Conservation (phyloP, 2,888 invertebrate genomes). For the Eutolmus rufibarbis region DNA sequence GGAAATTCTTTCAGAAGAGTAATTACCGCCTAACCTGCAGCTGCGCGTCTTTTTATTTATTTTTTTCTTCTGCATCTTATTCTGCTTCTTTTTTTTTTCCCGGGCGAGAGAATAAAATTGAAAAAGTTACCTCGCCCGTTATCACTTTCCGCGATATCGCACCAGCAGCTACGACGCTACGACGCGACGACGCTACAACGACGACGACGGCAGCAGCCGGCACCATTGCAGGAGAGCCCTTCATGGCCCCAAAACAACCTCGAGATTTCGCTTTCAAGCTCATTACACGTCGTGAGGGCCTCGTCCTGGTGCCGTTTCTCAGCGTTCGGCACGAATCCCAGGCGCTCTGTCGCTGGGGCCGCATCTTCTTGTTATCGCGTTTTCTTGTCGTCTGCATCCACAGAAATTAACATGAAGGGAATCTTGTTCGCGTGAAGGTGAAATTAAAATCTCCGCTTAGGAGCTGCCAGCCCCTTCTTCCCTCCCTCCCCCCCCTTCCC, state of each 20-base stretch:
- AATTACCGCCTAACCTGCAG: conserved; percentile 29
- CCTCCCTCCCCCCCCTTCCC: neutral
- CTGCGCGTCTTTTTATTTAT: neutral
- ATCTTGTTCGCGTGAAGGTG: conserved; percentile 35
- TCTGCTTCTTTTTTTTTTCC: neutral
- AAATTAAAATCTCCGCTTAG: conserved; percentile 22
- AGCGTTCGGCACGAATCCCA: conserved; percentile 20
- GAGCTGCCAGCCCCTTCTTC: neutral
- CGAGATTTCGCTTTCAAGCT: conserved; percentile 33
- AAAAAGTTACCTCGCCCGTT: conserved; percentile 2
- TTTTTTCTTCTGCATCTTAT: neutral
- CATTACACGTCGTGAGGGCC: conserved; percentile 24
- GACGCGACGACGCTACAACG: neutral
- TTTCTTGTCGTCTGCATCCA: conserved; percentile 18
- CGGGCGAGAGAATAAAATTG: neutral
- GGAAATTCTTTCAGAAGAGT: conserved; percentile 20
- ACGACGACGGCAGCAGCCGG: neutral
- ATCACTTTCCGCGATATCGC: conserved; percentile 5
- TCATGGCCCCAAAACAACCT: neutral
- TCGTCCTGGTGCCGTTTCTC: conserved; percentile 22
- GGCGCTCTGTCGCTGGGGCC: neutral
- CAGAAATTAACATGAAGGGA: conserved; percentile 32
- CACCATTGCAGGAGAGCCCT: neutral
- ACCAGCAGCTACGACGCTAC: neutral
- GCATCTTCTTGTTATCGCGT: conserved; percentile 31